phyloP scores from a whole-genome alignment of 2,797 vertebrate species.

The Sibirionetta formosa region DNA sequence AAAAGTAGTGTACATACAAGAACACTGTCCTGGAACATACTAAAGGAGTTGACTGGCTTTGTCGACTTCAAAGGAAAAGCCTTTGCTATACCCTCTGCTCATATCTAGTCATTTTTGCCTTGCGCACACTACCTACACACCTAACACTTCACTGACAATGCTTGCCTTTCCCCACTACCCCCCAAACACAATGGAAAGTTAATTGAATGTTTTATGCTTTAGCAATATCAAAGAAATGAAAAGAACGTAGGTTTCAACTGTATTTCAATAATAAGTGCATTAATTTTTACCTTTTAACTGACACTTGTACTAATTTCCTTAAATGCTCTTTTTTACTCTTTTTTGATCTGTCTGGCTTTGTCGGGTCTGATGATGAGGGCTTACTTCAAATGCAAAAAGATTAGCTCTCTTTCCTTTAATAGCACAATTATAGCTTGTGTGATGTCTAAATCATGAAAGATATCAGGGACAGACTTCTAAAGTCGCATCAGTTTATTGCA shows the following conservation, averaged over 20 bases:
- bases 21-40: neutral
- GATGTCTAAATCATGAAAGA: conserved; percentile 86
- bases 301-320: conserved; percentile 89
- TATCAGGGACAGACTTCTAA: conserved; percentile 81
- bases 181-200: conserved; percentile 84
- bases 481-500: conserved; percentile 82
- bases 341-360: conserved; percentile 89
- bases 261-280: conserved; percentile 87
- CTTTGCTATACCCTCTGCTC: neutral
- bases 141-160: conserved; percentile 73
- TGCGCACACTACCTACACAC: conserved; percentile 67
- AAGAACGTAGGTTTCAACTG: conserved; percentile 84
- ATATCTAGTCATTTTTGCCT: conserved; percentile 23
- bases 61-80: neutral
- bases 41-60: neutral
- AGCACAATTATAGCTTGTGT: conserved; percentile 85
- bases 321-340: conserved; percentile 84
- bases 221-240: conserved; percentile 86
- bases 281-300: conserved; percentile 88
- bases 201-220: conserved; percentile 89
- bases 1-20: neutral
- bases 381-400: conserved; percentile 88
- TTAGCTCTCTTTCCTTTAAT: conserved; percentile 85
- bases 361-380: conserved; percentile 84
- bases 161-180: conserved; percentile 69